phyloP scores from a whole-genome alignment of 2,113 vertebrate genomes.

The Pagrus major region DNA sequence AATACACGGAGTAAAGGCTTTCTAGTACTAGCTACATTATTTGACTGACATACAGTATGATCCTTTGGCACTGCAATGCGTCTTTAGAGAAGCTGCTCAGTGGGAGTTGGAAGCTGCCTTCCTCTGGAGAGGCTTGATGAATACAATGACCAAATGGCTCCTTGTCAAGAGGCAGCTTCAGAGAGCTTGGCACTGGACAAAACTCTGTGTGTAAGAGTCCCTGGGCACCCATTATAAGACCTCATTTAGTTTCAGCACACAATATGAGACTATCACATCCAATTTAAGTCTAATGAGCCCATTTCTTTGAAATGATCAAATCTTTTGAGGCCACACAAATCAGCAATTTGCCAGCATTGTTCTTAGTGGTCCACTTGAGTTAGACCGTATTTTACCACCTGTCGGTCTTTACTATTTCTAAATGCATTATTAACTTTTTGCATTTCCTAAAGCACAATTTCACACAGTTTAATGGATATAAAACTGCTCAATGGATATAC shows the following conservation, averaged over 20 bases:
- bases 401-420: not conserved
- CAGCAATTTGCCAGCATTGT: slow-evolving; percentile 3
- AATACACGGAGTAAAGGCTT: not conserved
- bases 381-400: not conserved
- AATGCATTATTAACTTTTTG: slow-evolving; percentile 1
- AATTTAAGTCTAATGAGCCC: slow-evolving; percentile 30
- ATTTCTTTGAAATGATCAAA: slow-evolving; percentile 34
- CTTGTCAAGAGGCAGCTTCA: slow-evolving; percentile 25
- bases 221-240: slow-evolving; percentile 27
- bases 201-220: slow-evolving; percentile 17
- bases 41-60: slow-evolving; percentile 11
- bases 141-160: slow-evolving; percentile 40
- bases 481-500: not conserved
- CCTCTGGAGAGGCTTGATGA: slow-evolving; percentile 27
- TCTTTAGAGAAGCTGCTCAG: slow-evolving; percentile 4
- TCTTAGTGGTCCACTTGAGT: not conserved
- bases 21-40: not conserved
- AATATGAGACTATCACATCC: slow-evolving; percentile 32
- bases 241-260: slow-evolving; percentile 33
- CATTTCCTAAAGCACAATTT: not conserved
- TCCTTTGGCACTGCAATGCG: not conserved
- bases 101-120: slow-evolving; percentile 26
- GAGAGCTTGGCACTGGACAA: slow-evolving; percentile 37
- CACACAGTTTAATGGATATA: not conserved
- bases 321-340: slow-evolving; percentile 14